phyloP scores from a whole-genome alignment of 1,140 invertebrate species.

The Leptopilina clavipes region DNA sequence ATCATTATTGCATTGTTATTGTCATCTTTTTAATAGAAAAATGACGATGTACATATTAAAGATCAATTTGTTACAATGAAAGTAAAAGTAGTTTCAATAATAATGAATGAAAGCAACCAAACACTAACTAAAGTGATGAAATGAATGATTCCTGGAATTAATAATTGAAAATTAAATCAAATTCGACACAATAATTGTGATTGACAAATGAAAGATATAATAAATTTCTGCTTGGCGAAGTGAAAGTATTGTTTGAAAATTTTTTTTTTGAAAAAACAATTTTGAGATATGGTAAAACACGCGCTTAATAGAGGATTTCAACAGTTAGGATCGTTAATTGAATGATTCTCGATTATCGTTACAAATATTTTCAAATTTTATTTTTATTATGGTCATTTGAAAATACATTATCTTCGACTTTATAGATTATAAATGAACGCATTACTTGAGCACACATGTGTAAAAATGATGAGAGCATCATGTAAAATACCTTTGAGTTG shows the following conservation, averaged over 20 bases:
- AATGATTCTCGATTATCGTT: neutral
- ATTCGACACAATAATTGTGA: neutral
- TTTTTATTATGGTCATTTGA: neutral
- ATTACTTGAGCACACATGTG: constrained; percentile 5
- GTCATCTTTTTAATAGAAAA: too few species aligned
- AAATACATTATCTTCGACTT: neutral
- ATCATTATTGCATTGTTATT: too few species aligned
- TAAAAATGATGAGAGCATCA: neutral
- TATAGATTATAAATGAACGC: neutral
- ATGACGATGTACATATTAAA: too few species aligned
- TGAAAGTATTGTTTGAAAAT: constrained; percentile 10
- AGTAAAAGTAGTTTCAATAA: too few species aligned
- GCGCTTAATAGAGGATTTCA: too few species aligned
- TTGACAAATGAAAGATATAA: neutral
- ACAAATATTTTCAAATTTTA: neutral
- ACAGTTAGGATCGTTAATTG: neutral
- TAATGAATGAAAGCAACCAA: too few species aligned
- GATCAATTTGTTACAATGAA: too few species aligned
- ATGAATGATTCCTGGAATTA: neutral
- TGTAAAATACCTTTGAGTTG: constrained; percentile 5
- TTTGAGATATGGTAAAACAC: neutral
- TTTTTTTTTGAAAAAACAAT: neutral
- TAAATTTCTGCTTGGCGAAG: neutral
- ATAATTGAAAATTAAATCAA: constrained; percentile 17
- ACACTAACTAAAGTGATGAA: too few species aligned